Conservation (phyloP, 2,888 invertebrate species). For the Pyrocoelia pectoralis region DNA sequence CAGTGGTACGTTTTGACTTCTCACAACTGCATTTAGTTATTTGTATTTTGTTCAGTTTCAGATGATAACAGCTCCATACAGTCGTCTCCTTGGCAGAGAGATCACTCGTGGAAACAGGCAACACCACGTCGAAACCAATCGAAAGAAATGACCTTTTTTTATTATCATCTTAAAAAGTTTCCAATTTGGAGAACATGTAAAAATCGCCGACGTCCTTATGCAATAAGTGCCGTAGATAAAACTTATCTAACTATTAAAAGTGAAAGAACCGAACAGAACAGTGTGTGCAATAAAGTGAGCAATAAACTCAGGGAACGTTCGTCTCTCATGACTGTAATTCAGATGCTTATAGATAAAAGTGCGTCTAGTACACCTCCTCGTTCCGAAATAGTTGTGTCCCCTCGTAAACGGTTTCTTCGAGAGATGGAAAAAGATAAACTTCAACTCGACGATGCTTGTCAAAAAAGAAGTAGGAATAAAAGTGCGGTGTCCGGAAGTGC, state of each 20-base stretch:
- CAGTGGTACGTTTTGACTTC: slow-evolving; percentile 71
- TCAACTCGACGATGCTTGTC: slow-evolving; percentile 48
- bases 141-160: slow-evolving; percentile 77
- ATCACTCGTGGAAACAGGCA: slow-evolving; percentile 89
- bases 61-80: slow-evolving; percentile 92
- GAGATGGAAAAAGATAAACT: slow-evolving; percentile 70
- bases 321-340: slow-evolving; percentile 50
- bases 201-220: slow-evolving; percentile 42
- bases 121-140: slow-evolving; percentile 77
- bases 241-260: slow-evolving; percentile 27
- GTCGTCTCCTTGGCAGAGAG: slow-evolving; percentile 90
- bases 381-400: slow-evolving; percentile 71
- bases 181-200: slow-evolving; percentile 50
- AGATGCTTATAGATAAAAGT: slow-evolving; percentile 51
- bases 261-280: slow-evolving; percentile 40
- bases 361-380: slow-evolving; percentile 50
- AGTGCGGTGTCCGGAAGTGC: slow-evolving; percentile 45
- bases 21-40: too few species aligned
- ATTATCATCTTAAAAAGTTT: slow-evolving; percentile 65
- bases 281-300: slow-evolving; percentile 45
- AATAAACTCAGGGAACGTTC: slow-evolving; percentile 42
- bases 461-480: slow-evolving; percentile 54
- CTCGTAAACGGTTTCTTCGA: slow-evolving; percentile 81
- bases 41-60: too few species aligned
- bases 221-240: slow-evolving; percentile 37